A percentile compares a stretch with the other conserved stretches of the same genome.
phyloP scores from a whole-genome alignment of 2,113 vertebrate species.

The Chauna torquata region DNA sequence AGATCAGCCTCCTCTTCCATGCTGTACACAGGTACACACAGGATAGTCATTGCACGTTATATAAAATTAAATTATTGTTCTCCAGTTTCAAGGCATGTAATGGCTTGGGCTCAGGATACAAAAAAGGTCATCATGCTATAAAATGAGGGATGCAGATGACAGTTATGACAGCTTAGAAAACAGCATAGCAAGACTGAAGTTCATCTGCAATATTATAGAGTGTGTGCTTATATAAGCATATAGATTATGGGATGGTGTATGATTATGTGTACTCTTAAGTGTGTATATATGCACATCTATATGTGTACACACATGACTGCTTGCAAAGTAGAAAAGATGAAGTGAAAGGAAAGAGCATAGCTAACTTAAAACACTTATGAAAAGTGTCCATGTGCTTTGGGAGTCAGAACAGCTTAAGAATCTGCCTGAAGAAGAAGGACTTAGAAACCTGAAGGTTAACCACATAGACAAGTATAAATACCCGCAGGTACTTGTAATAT shows the following conservation, averaged over 20 bases:
- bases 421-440: not conserved
- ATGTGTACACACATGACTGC: not conserved
- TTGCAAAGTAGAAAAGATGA: not conserved
- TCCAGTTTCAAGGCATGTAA: not conserved
- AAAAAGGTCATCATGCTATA: not conserved
- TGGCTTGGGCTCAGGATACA: not conserved
- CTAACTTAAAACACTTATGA: not conserved
- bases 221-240: not conserved
- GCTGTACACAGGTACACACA: not conserved
- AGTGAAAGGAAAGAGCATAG: not conserved
- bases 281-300: not conserved
- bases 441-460: conserved; percentile 17
- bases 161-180: not conserved
- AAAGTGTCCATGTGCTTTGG: not conserved
- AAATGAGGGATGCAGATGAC: not conserved
- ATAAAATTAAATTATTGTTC: not conserved
- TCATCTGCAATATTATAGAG: not conserved
- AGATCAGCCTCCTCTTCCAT: not conserved
- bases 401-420: not conserved
- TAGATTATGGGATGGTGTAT: not conserved
- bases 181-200: not conserved
- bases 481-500: not conserved
- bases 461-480: conserved; percentile 5
- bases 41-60: not conserved
- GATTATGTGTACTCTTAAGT: not conserved